Evolutionary conservation across 1,140 invertebrate genomes (phyloP), one percentile per base, ranked within the genome.

Genomic region (Pseudomyrmex sp.): DNA sequence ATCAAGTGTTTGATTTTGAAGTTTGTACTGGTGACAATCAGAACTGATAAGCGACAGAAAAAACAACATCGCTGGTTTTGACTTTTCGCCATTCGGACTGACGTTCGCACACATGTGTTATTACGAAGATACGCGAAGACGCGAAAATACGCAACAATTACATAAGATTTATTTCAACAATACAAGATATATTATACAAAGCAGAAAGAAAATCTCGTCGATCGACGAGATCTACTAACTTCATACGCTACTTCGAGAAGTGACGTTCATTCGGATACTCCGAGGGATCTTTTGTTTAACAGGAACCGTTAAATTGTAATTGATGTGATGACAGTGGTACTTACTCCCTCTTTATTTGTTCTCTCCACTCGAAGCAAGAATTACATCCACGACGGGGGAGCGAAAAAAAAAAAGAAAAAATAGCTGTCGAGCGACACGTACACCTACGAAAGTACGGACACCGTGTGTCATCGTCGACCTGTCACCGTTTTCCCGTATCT

Each of bases 401-500:
- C 66, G 46, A 23, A 10, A 54, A 86, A 76, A 87, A 89, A 46
- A 13, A 54, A 86, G 66, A 87, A 89, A 90, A 87, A 89, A 90
- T 77, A 62, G 76, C 65, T 52, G 63, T 35, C 35, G 76, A 61
- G 84, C 82, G 89, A 75, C 86, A 90, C 88, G 84, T 88, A 90
- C 69, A 69, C 44, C 44, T 86, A 44, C 61, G 75, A 76, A 70
- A 89, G 80, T 73, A 79, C 58, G 59, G 61, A 56, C 76, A 54
- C 61, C 79, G 80, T 90, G 82, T 89, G 83, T 89, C 90, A 89
- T 83, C 83, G 84, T 75, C 70, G 68, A 73, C 61, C 63, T 89
- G 85, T 89, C 86, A 87, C 87, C 85, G 88, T 77, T 35, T 35
- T 87, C 68, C 65, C 80, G 89, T 91, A 91, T 91, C 90, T 91